phyloP scores from a whole-genome alignment of 2,888 invertebrate species.

The Coleophora flavipennella region DNA sequence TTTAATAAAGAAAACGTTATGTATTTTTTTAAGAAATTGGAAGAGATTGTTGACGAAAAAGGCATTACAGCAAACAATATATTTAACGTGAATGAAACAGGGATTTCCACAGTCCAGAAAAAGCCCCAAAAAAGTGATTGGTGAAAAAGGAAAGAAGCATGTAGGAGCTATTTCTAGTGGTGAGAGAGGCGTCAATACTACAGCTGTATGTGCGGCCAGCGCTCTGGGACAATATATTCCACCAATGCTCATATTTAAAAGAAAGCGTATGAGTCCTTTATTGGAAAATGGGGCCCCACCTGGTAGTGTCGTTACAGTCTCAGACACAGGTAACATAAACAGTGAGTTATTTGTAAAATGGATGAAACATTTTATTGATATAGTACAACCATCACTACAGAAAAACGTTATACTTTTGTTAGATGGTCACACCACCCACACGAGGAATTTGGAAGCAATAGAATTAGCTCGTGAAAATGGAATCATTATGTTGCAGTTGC shows the following conservation, averaged over 20 bases:
- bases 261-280: neutral
- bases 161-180: conserved; percentile 9
- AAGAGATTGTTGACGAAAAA: conserved; percentile 1
- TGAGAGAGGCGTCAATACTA: conserved; percentile 7
- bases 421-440: conserved; percentile 15
- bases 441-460: conserved; percentile 7
- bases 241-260: conserved; percentile 4
- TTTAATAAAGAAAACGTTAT: conserved; percentile 6
- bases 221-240: conserved; percentile 3
- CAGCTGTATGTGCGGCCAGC: conserved; percentile 2
- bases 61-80: conserved; percentile 2
- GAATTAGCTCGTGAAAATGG: conserved; percentile 11
- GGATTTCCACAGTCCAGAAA: conserved; percentile 10
- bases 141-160: conserved; percentile 10
- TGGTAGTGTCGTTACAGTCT: conserved; percentile 9
- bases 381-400: conserved; percentile 6
- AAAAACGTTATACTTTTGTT: conserved; percentile 12
- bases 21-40: conserved; percentile 5
- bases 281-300: conserved; percentile 8
- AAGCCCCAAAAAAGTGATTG: conserved; percentile 11
- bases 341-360: conserved; percentile 1
- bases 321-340: conserved; percentile 3
- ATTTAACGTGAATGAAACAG: conserved; percentile 10
- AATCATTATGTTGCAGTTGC: conserved; percentile 13
- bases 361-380: conserved; percentile 4